Evolutionary conservation across 2,797 vertebrate genomes (phyloP).

Genomic region (Dipus sagitta): DNA sequence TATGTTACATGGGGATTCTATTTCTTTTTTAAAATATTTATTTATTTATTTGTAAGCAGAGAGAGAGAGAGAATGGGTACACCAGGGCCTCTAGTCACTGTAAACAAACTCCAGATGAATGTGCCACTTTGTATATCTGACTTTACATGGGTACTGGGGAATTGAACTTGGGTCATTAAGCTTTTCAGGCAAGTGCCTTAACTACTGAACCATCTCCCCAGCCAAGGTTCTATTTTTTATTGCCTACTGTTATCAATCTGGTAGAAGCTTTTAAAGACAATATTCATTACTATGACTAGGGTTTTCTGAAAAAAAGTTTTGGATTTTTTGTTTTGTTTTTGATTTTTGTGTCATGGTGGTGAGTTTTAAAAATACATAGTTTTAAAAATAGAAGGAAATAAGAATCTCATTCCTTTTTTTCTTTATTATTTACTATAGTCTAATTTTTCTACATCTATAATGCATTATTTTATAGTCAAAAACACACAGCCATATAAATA

Average conservation of each 20-base stretch:
- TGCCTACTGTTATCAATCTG: neutral
- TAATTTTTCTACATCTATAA: neutral
- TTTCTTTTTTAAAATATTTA: neutral
- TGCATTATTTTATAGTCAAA: neutral
- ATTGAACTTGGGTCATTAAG: no score
- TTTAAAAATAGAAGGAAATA: slow-evolving; percentile 19
- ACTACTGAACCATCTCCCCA: no score
- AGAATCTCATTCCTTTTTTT: neutral
- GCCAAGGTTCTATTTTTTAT: neutral
- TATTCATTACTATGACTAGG: neutral
- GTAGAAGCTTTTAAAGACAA: neutral
- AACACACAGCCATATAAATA: neutral
- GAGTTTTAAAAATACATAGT: slow-evolving; percentile 50
- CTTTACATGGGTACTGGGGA: no score
- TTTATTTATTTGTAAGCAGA: no score
- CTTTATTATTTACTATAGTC: slow-evolving; percentile 9
- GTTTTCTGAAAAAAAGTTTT: neutral
- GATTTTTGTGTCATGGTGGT: neutral
- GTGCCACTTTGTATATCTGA: no score
- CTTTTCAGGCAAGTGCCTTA: no score
- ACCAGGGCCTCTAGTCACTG: no score
- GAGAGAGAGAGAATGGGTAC: no score
- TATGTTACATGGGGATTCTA: neutral
- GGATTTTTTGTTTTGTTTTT: neutral
- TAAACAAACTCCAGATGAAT: no score